phyloP scores from a whole-genome alignment of 35 echinoderm and acorn worm species.

The Ptychodera flava region DNA sequence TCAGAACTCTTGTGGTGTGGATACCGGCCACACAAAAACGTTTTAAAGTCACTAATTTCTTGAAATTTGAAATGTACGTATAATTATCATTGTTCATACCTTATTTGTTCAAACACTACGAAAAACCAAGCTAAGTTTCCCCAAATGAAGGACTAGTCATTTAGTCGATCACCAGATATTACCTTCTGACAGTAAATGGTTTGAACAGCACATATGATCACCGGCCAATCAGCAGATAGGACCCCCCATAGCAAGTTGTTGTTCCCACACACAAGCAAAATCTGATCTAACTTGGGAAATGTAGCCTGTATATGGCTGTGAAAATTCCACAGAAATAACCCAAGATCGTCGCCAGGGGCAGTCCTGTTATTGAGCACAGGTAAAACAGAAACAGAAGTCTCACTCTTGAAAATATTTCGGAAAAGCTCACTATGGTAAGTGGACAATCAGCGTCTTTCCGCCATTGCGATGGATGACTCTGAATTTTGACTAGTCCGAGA shows the following conservation, averaged over 20 bases:
- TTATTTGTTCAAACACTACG: too few species aligned
- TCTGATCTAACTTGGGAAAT: neutral
- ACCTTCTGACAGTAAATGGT: neutral
- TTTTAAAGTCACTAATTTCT: neutral
- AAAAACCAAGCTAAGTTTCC: neutral
- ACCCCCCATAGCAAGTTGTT: slow-evolving; percentile 31
- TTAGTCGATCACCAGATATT: neutral
- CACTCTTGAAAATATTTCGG: neutral
- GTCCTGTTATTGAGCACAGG: neutral
- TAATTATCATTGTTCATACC: too few species aligned
- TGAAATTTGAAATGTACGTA: neutral
- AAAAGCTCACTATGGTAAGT: slow-evolving; percentile 9
- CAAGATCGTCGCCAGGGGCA: neutral
- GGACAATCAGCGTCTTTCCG: neutral
- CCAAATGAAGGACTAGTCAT: neutral
- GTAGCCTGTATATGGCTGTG: neutral
- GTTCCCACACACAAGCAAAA: neutral
- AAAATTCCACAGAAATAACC: slow-evolving; percentile 5
- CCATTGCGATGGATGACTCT: neutral
- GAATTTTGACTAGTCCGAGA: too few species aligned
- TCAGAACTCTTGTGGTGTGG: neutral
- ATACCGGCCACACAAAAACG: neutral
- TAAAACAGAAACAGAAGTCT: neutral
- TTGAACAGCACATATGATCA: neutral
- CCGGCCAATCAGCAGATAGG: slow-evolving; percentile 4